phyloP scores from a whole-genome alignment of 2,113 vertebrate genomes.

The Coptodon bakossiorum region DNA sequence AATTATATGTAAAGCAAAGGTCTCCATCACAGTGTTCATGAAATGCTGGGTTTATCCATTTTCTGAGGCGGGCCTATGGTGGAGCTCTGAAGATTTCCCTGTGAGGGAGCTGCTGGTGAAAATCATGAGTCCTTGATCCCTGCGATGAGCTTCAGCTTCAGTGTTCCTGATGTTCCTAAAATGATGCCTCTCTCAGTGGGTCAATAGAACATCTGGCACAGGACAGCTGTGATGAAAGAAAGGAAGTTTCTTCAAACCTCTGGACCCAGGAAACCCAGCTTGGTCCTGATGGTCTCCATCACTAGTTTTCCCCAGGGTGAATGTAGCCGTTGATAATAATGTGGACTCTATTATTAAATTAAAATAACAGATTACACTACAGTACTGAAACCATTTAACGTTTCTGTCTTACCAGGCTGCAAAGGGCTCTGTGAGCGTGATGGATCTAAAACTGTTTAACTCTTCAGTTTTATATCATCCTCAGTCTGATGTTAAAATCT shows the following conservation, averaged over 20 bases:
- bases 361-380: neutral
- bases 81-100: neutral
- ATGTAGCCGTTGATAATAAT: neutral
- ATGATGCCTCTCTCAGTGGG: neutral
- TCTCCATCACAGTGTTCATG: neutral
- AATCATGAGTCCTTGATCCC: neutral
- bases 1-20: neutral
- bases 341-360: neutral
- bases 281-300: neutral
- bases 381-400: neutral
- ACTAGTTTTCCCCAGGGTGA: neutral
- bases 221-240: neutral
- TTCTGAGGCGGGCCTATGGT: neutral
- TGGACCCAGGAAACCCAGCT: neutral
- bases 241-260: neutral
- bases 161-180: neutral
- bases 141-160: neutral
- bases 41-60: neutral
- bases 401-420: neutral
- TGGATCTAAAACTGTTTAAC: neutral
- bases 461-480: neutral
- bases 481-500: neutral
- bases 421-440: too few species aligned
- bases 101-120: neutral
- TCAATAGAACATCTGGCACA: neutral